Evolutionary conservation across 2,113 vertebrate genomes (phyloP).

Genomic region (Anarhynchus alexandrinus): DNA sequence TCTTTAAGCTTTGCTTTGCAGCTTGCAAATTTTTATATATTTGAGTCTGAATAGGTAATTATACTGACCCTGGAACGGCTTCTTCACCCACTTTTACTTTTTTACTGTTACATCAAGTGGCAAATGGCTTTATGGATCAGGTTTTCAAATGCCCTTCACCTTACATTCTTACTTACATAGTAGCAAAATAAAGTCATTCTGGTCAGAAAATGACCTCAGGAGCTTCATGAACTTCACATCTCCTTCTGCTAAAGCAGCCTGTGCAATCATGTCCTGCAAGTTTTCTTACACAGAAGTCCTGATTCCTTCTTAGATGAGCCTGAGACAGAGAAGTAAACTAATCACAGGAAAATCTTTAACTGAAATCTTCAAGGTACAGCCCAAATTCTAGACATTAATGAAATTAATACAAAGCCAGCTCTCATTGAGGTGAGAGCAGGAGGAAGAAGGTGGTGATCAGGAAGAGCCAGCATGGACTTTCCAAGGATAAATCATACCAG

Average conservation of each 20-base stretch:
- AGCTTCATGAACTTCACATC: rapidly evolving
- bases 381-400: neutral
- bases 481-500: neutral
- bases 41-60: neutral
- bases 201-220: neutral
- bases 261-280: rapidly evolving
- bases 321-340: neutral
- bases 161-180: neutral
- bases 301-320: neutral
- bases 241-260: neutral
- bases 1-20: neutral
- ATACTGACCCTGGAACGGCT: neutral
- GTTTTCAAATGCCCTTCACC: neutral
- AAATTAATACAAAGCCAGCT: neutral
- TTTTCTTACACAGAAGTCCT: neutral
- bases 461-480: neutral
- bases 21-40: neutral
- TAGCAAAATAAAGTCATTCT: neutral
- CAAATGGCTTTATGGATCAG: neutral
- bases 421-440: neutral
- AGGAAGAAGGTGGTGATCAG: neutral
- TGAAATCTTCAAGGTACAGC: neutral
- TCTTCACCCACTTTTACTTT: neutral
- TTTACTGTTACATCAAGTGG: neutral
- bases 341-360: neutral